Conservation (phyloP, 1,140 invertebrate species). For the Drosophila sechellia region DNA sequence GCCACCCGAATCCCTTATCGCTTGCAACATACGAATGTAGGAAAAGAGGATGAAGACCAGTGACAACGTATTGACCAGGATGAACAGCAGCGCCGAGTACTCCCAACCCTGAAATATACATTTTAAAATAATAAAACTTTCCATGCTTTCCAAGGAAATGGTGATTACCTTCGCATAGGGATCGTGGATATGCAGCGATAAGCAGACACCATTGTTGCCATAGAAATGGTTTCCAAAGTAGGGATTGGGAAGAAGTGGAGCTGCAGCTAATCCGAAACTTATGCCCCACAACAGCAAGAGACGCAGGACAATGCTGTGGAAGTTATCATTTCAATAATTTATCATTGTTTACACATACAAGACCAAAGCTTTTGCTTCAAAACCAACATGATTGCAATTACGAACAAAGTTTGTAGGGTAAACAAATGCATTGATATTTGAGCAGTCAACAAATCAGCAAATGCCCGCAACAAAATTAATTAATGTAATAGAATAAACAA, state of each 20-base stretch:
- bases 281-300: constrained; percentile 86
- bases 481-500: constrained; percentile 12
- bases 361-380: background rate
- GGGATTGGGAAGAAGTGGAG: constrained; percentile 85
- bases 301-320: constrained; percentile 74
- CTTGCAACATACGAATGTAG: constrained; percentile 86
- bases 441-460: constrained; percentile 4
- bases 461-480: constrained; percentile 2
- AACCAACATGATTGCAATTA: background rate
- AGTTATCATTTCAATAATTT: constrained; percentile 4
- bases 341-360: background rate
- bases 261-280: constrained; percentile 85
- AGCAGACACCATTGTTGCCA: constrained; percentile 87
- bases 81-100: constrained; percentile 87
- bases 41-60: constrained; percentile 87
- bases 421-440: constrained; percentile 2
- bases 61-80: constrained; percentile 86
- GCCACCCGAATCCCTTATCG: constrained; percentile 86
- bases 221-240: constrained; percentile 87
- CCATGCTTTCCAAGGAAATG: background rate
- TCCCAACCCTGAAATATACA: constrained; percentile 86
- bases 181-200: constrained; percentile 88
- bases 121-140: background rate
- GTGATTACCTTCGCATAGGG: constrained; percentile 86
- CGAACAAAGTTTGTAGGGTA: background rate